A percentile compares a stretch with the other conserved stretches of the same genome.
Evolutionary conservation across 1,140 invertebrate genomes (phyloP).

Genomic region (Zelostemma sp.): DNA sequence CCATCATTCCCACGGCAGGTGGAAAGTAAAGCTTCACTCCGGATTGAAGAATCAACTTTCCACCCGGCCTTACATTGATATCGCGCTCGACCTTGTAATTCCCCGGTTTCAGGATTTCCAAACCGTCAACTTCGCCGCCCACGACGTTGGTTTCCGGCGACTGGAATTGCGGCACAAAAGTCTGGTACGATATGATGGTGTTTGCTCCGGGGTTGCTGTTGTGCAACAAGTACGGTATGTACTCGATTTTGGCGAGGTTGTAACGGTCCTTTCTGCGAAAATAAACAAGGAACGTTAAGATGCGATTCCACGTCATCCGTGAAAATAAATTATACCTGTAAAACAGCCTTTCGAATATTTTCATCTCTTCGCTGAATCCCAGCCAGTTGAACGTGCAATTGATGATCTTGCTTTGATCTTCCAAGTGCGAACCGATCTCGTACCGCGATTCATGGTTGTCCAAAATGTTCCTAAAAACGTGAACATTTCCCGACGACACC

Average conservation of each 20-base stretch:
- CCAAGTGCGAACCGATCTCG: slow-evolving; percentile 95
- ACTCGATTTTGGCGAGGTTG: slow-evolving; percentile 89
- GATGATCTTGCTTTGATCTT: slow-evolving; percentile 93
- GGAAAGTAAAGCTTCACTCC: slow-evolving; percentile 90
- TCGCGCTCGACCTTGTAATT: slow-evolving; percentile 91
- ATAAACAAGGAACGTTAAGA: too few species aligned
- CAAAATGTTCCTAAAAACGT: slow-evolving; percentile 92
- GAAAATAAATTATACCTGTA: slow-evolving; percentile 74
- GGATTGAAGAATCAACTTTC: slow-evolving; percentile 86
- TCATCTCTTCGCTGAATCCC: slow-evolving; percentile 81
- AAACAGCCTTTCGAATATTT: slow-evolving; percentile 86
- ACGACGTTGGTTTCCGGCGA: slow-evolving; percentile 77
- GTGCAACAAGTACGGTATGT: slow-evolving; percentile 87
- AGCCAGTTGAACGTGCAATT: slow-evolving; percentile 97
- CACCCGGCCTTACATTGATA: slow-evolving; percentile 90
- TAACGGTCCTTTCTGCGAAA: slow-evolving; percentile 84
- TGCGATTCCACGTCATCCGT: too few species aligned
- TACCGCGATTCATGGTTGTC: slow-evolving; percentile 91
- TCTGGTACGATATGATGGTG: slow-evolving; percentile 78
- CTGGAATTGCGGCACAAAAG: slow-evolving; percentile 83
- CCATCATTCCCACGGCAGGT: slow-evolving; percentile 95
- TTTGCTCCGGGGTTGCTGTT: slow-evolving; percentile 86
- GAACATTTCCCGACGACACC: slow-evolving; percentile 90
- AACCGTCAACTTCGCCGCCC: slow-evolving; percentile 91
- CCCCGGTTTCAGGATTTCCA: slow-evolving; percentile 81